Base-by-base conservation (phyloP, 2,888 invertebrate genomes). In the Polydesmus complanatus region DNA sequence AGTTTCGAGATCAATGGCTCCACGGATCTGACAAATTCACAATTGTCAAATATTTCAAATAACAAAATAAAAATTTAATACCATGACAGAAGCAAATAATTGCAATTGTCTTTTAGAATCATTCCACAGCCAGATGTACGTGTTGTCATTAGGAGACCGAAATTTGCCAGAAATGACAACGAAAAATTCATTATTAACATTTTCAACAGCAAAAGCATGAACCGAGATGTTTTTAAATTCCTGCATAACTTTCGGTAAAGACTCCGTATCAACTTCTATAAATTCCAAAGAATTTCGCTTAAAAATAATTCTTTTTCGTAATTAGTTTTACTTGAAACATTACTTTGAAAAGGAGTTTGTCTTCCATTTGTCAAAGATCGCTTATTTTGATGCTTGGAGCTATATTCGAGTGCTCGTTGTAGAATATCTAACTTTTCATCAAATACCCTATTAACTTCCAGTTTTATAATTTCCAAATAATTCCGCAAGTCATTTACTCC, bases 1-100 rank as follows among this genome's bases (percentile, higher is more conserved):
- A 11, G 55, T 27, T 60, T 62, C 62, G 1, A 62, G 56, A 11
- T 50, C 52, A 50, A 60, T 52, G 1, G 52, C 59, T 23, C 52
- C n/a, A n/a, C 47, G 51, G 1, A 55, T 22, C 59, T 60, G 27
- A 18, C 51, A 51, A 51, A 14, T 37, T 37, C 37, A 37, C n/a
- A n/a, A n/a, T n/a, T 37, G 14, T 37, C 14, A 37, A 37, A 37
- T 8, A 37, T 37, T 8, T 37, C 5, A 37, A 37, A 37, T 37
- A 5, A 14, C 14, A 37, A 37, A 8, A 14, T 37, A 8, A 14
- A 37, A 37, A 37, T 37, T 37, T 8, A 37, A 8, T 37, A 37
- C 37, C 37, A 14, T 8, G 14, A 37, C 14, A 8, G 14, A 37
- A 37, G 37, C 5, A 8, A 37, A 37, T 37, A 37, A 14, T 14